Evolutionary conservation across 2,797 vertebrate genomes (phyloP).

Genomic region (Zalophus californianus): DNA sequence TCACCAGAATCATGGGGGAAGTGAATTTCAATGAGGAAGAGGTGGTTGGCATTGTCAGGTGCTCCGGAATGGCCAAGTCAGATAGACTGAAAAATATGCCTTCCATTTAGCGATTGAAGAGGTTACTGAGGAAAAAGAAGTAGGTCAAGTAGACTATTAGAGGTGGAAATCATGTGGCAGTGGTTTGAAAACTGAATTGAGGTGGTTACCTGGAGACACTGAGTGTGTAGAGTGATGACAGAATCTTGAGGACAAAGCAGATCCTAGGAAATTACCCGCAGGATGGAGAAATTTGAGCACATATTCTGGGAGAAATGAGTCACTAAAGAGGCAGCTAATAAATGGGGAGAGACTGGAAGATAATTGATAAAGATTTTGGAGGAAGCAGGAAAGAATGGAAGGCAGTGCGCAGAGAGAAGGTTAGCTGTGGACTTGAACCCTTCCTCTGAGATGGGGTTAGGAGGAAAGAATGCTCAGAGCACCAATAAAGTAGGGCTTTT

Average conservation of each 20-base stretch:
- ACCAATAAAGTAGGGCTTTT: neutral
- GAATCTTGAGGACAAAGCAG: conserved; percentile 2
- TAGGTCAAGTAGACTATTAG: neutral
- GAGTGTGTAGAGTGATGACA: neutral
- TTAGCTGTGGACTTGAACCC: neutral
- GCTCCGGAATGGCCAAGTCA: neutral
- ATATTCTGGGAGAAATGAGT: conserved; percentile 15
- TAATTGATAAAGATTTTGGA: neutral
- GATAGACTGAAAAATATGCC: neutral
- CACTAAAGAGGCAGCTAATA: conserved; percentile 2
- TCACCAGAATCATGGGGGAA: neutral
- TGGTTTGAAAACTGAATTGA: neutral
- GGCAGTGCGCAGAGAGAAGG: neutral
- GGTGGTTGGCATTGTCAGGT: neutral
- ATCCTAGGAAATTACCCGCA: neutral
- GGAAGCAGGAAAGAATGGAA: neutral
- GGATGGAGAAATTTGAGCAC: neutral
- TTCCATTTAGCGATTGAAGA: neutral
- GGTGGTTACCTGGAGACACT: neutral
- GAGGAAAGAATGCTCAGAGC: neutral
- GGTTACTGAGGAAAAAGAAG: neutral
- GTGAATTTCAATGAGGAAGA: neutral
- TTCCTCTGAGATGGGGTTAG: neutral
- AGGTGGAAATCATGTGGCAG: neutral
- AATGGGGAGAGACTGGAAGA: neutral